Percentiles rank a stretch among this genome's conserved stretches.
Evolutionary conservation across 2,888 invertebrate genomes (phyloP).

Genomic region (Patella caerulea): DNA sequence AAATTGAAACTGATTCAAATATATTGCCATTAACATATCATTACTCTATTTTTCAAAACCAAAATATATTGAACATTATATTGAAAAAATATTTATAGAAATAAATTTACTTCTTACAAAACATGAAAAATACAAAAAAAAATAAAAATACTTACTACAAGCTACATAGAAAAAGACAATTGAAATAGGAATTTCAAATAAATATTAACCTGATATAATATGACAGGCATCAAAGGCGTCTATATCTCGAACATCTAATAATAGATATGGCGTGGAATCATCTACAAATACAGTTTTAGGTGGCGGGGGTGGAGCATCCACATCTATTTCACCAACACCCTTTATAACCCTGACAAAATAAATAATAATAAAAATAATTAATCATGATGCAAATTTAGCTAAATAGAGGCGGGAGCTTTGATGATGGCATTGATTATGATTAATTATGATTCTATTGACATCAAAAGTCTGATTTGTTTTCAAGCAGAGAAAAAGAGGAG

Average conservation of each 20-base stretch:
- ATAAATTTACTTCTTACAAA: not conserved
- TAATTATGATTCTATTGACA: no score
- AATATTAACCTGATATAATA: slow-evolving; percentile 68
- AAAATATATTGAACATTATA: not conserved
- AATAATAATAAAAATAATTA: slow-evolving; percentile 10
- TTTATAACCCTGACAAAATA: slow-evolving; percentile 59
- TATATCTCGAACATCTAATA: slow-evolving; percentile 72
- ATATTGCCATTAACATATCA: no score
- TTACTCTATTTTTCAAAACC: no score
- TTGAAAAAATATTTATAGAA: slow-evolving; percentile 10
- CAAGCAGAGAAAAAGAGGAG: no score
- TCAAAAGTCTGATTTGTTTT: no score
- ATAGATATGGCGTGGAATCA: slow-evolving; percentile 69
- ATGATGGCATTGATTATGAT: no score
- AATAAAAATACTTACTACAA: slow-evolving; percentile 5
- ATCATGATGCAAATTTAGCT: not conserved
- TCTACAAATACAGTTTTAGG: slow-evolving; percentile 26
- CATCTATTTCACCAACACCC: slow-evolving; percentile 70
- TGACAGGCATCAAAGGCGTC: slow-evolving; percentile 70
- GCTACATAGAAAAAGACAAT: no score
- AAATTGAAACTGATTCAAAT: no score
- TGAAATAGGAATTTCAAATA: no score
- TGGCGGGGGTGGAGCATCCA: slow-evolving; percentile 37
- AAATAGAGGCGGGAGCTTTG: not conserved
- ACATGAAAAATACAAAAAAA: not conserved